A percentile compares a stretch with the other conserved stretches of the same genome.
Conservation (phyloP, 2,888 invertebrate species). For the Sericinus montela region DNA sequence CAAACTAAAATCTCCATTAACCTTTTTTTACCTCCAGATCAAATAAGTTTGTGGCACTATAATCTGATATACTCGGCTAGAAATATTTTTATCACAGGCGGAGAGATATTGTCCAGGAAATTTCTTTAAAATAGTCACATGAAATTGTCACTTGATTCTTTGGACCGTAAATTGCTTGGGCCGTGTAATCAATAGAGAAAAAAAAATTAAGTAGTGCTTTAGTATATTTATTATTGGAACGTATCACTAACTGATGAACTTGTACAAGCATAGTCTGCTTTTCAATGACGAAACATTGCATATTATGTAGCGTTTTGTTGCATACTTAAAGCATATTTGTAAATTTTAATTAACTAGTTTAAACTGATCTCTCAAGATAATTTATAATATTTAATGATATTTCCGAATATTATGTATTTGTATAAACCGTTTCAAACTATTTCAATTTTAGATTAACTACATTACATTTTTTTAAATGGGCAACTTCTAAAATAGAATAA, state of each 20-base stretch:
- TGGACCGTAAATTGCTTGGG: constrained; percentile 53
- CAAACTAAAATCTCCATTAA: too few relatives aligned
- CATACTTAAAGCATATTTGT: constrained; percentile 69
- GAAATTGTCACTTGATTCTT: constrained; percentile 44
- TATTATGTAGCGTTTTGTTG: constrained; percentile 56
- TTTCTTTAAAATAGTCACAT: constrained; percentile 36
- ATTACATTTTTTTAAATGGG: constrained; percentile 59
- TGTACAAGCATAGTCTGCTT: constrained; percentile 50
- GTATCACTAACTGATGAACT: constrained; percentile 58
- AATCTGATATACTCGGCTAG: constrained; percentile 16
- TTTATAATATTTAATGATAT: constrained; percentile 71
- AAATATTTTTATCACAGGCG: constrained; percentile 20
- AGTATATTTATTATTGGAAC: constrained; percentile 65
- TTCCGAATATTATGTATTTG: constrained; percentile 71
- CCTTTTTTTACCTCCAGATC: too few relatives aligned
- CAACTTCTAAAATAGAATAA: constrained; percentile 56
- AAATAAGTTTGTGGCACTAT: constrained; percentile 7
- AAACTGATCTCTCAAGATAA: constrained; percentile 77
- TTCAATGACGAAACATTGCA: constrained; percentile 61
- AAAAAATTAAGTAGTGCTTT: constrained; percentile 66
- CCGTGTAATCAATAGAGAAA: constrained; percentile 66
- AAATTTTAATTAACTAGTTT: constrained; percentile 76
- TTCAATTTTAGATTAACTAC: constrained; percentile 67
- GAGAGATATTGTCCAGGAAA: constrained; percentile 34
- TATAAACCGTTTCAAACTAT: constrained; percentile 70